phyloP scores from a whole-genome alignment of 1,140 invertebrate genomes.

The Drosophila mojavensis region DNA sequence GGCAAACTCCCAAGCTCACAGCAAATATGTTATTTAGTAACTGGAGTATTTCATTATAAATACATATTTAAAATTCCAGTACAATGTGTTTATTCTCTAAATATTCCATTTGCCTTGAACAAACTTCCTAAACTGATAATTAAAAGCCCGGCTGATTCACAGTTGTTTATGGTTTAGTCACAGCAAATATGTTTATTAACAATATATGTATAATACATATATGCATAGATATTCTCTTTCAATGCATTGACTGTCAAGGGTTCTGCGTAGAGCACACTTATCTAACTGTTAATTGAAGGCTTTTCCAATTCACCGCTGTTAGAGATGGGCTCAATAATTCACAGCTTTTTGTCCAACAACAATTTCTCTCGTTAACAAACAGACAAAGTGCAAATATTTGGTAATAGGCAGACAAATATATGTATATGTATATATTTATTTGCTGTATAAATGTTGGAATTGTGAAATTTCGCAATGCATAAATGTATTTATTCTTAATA shows the following conservation, averaged over 20 bases:
- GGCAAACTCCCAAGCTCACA: too few species aligned
- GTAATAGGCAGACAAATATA: neutral
- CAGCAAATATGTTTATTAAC: neutral
- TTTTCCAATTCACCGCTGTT: neutral
- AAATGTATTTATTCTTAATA: neutral
- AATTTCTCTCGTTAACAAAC: constrained; percentile 4
- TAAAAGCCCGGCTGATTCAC: neutral
- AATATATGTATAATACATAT: too few species aligned
- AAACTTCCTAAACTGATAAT: neutral
- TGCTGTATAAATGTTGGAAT: neutral
- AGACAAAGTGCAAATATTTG: constrained; percentile 15
- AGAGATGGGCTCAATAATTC: neutral
- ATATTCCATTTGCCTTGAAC: neutral
- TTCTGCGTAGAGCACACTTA: constrained; percentile 6
- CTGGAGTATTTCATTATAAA: too few species aligned
- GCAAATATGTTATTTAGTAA: too few species aligned
- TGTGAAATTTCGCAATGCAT: neutral
- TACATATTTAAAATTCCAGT: neutral
- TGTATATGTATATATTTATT: neutral
- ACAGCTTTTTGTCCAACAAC: neutral
- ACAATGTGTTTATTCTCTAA: neutral
- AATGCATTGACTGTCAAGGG: neutral
- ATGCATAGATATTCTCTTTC: too few species aligned
- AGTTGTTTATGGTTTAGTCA: neutral
- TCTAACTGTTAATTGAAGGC: constrained; percentile 4